Conservation (phyloP, 2,797 vertebrate genomes). For the Denticeps clupeoides region DNA sequence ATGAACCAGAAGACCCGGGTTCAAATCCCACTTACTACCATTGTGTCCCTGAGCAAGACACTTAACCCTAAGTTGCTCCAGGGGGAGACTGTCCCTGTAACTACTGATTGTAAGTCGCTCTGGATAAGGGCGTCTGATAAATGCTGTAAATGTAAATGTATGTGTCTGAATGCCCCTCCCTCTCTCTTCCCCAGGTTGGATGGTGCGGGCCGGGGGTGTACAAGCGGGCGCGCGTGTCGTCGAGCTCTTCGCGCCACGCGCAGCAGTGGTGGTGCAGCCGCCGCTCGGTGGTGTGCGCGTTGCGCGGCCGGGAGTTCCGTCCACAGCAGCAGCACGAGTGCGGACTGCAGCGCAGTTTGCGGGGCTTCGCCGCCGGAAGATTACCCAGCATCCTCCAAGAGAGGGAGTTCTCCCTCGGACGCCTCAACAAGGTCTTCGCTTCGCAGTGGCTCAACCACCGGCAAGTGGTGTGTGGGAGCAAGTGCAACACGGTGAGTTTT, state of each 20-base stretch:
- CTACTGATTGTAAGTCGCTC: too few species aligned
- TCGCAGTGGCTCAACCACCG: constrained; percentile 97
- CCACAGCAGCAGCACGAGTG: constrained; percentile 75
- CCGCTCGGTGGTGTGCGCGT: constrained; percentile 81
- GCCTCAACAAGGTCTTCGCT: constrained; percentile 95
- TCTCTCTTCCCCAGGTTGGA: constrained; percentile 42
- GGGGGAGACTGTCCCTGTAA: too few species aligned
- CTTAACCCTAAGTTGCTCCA: too few species aligned
- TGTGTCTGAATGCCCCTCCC: not conserved
- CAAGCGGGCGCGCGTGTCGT: constrained; percentile 58
- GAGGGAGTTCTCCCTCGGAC: constrained; percentile 83
- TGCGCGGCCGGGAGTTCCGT: constrained; percentile 81
- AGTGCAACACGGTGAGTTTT: constrained; percentile 89
- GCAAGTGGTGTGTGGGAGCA: constrained; percentile 95
- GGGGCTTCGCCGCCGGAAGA: constrained; percentile 78
- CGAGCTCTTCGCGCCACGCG: constrained; percentile 53
- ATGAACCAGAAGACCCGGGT: too few species aligned
- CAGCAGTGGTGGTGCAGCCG: constrained; percentile 71
- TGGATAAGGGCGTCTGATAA: too few species aligned
- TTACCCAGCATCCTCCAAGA: constrained; percentile 84
- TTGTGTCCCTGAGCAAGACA: too few species aligned
- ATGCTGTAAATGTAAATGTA: too few species aligned
- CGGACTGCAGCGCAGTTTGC: constrained; percentile 69
- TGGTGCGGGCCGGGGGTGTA: constrained; percentile 53
- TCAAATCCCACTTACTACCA: too few species aligned